phyloP scores from a whole-genome alignment of 1,140 invertebrate genomes.

The Phthorimaea operculella region DNA sequence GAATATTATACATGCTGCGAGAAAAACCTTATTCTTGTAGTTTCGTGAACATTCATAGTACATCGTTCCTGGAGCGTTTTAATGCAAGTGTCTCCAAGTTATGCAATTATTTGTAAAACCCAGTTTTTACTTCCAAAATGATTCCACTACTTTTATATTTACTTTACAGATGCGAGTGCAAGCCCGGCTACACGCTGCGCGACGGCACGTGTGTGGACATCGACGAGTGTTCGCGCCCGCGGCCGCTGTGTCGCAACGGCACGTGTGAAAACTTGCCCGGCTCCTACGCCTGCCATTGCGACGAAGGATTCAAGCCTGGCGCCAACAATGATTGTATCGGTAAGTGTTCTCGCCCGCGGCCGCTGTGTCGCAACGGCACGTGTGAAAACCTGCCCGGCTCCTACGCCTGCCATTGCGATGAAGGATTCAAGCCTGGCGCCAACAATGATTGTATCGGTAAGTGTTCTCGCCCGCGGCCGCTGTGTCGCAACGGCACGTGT shows the following conservation, averaged over 20 bases:
- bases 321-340: conserved; percentile 88
- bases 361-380: conserved; percentile 83
- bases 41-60: too few species aligned
- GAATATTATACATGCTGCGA: conserved; percentile 69
- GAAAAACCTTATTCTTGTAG: too few species aligned
- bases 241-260: conserved; percentile 81
- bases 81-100: too few species aligned
- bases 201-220: conserved; percentile 80
- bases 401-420: conserved; percentile 83
- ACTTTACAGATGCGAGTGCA: conserved; percentile 80
- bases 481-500: conserved; percentile 88
- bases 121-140: too few species aligned
- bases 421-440: conserved; percentile 83
- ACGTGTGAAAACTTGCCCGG: conserved; percentile 83
- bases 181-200: conserved; percentile 77
- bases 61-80: too few species aligned
- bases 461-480: conserved; percentile 47
- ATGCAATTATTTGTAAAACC: too few species aligned
- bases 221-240: conserved; percentile 77
- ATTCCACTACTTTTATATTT: too few species aligned
- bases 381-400: conserved; percentile 82
- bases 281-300: conserved; percentile 83
- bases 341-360: conserved; percentile 57
- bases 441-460: conserved; percentile 87
- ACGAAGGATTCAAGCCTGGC: conserved; percentile 83